Conservation (phyloP, 1,140 invertebrate genomes). For the Calliphora vicina region DNA sequence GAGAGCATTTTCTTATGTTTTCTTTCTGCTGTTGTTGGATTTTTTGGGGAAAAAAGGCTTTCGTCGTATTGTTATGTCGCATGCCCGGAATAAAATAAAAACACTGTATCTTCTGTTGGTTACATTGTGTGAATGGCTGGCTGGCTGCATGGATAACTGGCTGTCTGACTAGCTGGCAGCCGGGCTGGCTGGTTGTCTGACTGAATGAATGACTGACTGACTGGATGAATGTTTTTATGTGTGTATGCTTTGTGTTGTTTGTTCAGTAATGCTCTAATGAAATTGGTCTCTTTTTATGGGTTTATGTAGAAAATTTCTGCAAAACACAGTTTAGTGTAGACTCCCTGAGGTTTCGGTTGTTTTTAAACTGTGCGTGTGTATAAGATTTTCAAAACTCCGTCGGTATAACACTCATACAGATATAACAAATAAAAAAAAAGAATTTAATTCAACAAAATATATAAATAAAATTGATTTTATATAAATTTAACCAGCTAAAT, state of each 20-base stretch:
- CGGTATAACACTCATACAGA: conserved; percentile 36
- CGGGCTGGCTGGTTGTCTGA: background rate
- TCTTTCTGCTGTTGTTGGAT: background rate
- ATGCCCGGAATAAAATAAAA: background rate
- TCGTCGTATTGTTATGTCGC: conserved; percentile 15
- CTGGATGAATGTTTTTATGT: background rate
- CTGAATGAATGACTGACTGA: background rate
- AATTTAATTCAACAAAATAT: background rate
- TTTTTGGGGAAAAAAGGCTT: background rate
- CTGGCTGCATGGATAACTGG: background rate
- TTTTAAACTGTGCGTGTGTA: conserved; percentile 35
- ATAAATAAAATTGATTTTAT: conserved; percentile 6
- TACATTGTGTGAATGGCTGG: background rate
- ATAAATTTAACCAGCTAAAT: background rate
- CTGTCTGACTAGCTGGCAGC: background rate
- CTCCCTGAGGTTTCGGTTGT: conserved; percentile 43
- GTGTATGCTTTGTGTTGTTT: background rate
- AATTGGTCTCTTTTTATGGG: background rate
- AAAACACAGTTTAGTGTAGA: conserved; percentile 45
- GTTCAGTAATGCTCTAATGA: background rate
- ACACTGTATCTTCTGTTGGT: conserved; percentile 11
- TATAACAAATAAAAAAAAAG: background rate
- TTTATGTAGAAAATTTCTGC: conserved; percentile 40
- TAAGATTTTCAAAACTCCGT: conserved; percentile 35
- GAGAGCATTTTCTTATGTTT: background rate